Base-by-base conservation (phyloP, 2,888 invertebrate genomes). In the Galeruca laticollis region DNA sequence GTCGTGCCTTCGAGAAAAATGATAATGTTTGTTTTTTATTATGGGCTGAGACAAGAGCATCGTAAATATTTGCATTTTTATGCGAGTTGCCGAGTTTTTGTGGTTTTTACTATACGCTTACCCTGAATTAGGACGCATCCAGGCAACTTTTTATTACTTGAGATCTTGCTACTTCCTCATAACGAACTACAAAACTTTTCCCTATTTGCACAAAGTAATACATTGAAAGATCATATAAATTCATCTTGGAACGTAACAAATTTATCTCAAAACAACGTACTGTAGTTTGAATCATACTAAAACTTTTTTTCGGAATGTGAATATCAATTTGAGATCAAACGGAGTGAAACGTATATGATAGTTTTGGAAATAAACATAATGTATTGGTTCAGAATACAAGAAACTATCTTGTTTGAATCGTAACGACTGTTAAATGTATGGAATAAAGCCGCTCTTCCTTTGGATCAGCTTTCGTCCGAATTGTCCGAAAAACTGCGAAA, bases 21-120 rank as follows among this genome's bases (percentile, higher is more conserved):
- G 79, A 81, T 82, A 82, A 83, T 82, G 81, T 81, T 82, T 81
- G 81, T 80, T 82, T 82, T 79, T 83, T 81, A 79, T 80, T 79
- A 73, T 72, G 70, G 73, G 76, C 72, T 76, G 79, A 79, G 67
- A 75, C 76, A 76, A 73, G 75, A 74, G 77, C 77, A 75, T 75
- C 76, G 75, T 68, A 71, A 77, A 77, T 77, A 83, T 83, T 83
- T 82, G 82, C 83, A 83, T 83, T 82, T 83, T 83, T 83, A 83
- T 82, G 81, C 73, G 81, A 82, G 78, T 83, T 81, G 78, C 79
- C 79, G 37, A 43, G 78, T 80, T 80, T 80, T 81, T 79, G 77
- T 76, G 79, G 80, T 76, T 74, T 76, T 78, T 79, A 79, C 80
- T 81, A 80, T 77, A 79, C 76, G 78, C 80, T 82, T 81, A 80